Conservation (phyloP, 1,140 invertebrate species). For the Drosophila simulans region DNA sequence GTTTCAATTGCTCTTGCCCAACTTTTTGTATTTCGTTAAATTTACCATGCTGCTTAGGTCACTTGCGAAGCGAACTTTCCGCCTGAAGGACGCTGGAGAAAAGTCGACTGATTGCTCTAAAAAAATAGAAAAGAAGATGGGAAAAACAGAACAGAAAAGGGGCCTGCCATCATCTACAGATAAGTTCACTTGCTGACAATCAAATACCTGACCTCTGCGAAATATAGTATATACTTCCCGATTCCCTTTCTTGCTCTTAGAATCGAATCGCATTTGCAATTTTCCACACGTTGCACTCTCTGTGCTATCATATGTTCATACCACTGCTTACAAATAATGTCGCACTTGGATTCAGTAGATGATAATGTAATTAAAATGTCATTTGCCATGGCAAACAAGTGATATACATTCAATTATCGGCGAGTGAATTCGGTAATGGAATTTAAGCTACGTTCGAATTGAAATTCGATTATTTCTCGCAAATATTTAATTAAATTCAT, state of each 20-base stretch:
- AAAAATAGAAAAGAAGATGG: slow-evolving; percentile 1
- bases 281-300: slow-evolving; percentile 46
- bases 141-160: background rate
- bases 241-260: slow-evolving; percentile 1
- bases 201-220: slow-evolving; percentile 12
- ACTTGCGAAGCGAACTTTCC: slow-evolving; percentile 35
- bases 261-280: slow-evolving; percentile 41
- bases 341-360: slow-evolving; percentile 24
- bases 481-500: slow-evolving; percentile 57
- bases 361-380: slow-evolving; percentile 63
- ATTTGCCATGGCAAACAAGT: slow-evolving; percentile 46
- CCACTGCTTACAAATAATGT: slow-evolving; percentile 25
- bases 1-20: slow-evolving; percentile 33
- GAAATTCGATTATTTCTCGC: slow-evolving; percentile 56
- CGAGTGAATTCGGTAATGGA: slow-evolving; percentile 34
- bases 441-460: slow-evolving; percentile 49
- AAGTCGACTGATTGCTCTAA: slow-evolving; percentile 9
- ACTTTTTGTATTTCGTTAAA: slow-evolving; percentile 32
- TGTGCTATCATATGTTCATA: background rate
- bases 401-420: slow-evolving; percentile 57
- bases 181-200: slow-evolving; percentile 38
- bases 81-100: slow-evolving; percentile 4
- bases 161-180: slow-evolving; percentile 10
- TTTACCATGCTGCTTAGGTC: slow-evolving; percentile 27
- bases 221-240: slow-evolving; percentile 15